Base-by-base conservation (phyloP, 2,888 invertebrate genomes). In the Cheilosia urbana region DNA sequence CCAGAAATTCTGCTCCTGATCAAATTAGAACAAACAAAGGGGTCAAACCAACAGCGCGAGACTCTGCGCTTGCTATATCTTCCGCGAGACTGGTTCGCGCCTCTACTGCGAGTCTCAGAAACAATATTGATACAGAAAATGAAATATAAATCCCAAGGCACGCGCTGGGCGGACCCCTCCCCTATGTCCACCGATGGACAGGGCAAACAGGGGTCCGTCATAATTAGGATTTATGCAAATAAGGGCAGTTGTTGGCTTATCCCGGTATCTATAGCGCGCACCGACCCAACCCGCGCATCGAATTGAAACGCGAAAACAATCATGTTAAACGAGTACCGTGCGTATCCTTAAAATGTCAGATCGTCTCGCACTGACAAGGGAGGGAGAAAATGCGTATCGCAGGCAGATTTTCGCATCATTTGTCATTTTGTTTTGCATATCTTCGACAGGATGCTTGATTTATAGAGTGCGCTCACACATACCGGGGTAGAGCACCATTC, bases 261-360 rank as follows among this genome's bases (percentile, higher is more conserved):
- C 79, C 55, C 2, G 45, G 51, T 63, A 68, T 57, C 73, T 57
- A 45, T 63, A 68, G 49, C 72, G 37, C 7, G 15, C 34, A 34
- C 21, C 65, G 21, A 27, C 6, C 27, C 27, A 40, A 40, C 19
- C 60, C 45, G 75, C 77, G 79, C 75, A 55, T 66, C 80, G 42
- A 84, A 84, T 80, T 71, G 34, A 80, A 71, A 80, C 53, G 84
- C 65, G 80, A 71, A 79, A 84, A 76, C 75, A 84, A 77, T 71
- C 60, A 65, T 68, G 49, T 72, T 69, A 30, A 65, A 57, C n/a
- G 53, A 7, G n/a, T 11, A 49, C 65, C 60, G 60, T 77, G 40
- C 60, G 60, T 77, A 34, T 76, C 76, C 69, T 63, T 47, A 42
- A 55, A 69, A 68, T 57, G 80, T 73, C 60, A 58, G 55, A 40